Evolutionary conservation across 2,797 vertebrate species (phyloP).

Genomic region (Paramormyrops hopkinsi): DNA sequence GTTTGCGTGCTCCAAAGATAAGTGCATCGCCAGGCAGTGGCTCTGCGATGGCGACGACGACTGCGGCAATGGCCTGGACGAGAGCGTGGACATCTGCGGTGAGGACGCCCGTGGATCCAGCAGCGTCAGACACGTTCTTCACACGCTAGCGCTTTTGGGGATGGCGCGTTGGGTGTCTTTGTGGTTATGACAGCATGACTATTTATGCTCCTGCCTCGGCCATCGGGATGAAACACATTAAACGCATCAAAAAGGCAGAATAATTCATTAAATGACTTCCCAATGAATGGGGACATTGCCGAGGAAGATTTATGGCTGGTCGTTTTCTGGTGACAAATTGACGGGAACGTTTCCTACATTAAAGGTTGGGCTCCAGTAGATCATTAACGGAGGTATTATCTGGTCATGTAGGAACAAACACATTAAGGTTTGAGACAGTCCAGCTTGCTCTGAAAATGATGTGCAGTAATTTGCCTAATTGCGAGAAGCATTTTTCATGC

Average conservation of each 20-base stretch:
- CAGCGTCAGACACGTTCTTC: not conserved
- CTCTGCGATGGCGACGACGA: slow-evolving; percentile 90
- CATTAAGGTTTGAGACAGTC: not conserved
- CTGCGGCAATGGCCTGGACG: slow-evolving; percentile 82
- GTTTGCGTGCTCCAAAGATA: slow-evolving; percentile 82
- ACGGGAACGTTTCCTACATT: not conserved
- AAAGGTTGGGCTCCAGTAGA: not conserved
- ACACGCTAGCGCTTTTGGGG: not conserved
- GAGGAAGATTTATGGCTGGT: not conserved
- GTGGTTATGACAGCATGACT: not conserved
- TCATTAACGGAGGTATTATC: not conserved
- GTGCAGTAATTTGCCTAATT: slow-evolving; percentile 4
- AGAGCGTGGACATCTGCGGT: slow-evolving; percentile 83
- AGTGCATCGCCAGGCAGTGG: slow-evolving; percentile 89
- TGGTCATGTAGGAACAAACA: not conserved
- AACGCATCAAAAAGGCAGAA: not conserved
- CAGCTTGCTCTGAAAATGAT: not conserved
- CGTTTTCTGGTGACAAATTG: not conserved
- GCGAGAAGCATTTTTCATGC: not conserved
- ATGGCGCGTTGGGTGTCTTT: not conserved
- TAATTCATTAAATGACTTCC: slow-evolving; percentile 8
- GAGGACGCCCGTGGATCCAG: slow-evolving; percentile 32
- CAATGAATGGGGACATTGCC: not conserved
- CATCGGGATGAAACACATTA: not conserved
- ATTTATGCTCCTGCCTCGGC: not conserved